Percentiles rank a stretch among this genome's conserved stretches.
Evolutionary conservation across 2,113 vertebrate species (phyloP).

Genomic region (Myodes glareolus): DNA sequence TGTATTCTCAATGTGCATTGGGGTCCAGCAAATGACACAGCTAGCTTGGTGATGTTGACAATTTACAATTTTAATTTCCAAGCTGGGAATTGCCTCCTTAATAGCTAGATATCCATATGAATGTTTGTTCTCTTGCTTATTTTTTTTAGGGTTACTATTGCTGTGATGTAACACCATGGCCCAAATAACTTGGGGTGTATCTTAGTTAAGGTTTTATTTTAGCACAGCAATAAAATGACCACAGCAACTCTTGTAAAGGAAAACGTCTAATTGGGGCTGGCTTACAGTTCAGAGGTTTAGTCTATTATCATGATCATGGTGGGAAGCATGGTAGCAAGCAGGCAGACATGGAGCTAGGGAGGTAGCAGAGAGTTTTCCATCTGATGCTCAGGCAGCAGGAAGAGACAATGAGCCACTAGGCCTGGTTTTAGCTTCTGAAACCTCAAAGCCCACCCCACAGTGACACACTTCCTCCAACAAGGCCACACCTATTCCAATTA

Average conservation of each 20-base stretch:
- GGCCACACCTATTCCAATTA: neutral
- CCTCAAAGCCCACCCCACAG: neutral
- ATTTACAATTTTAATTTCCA: slow-evolving; percentile 47
- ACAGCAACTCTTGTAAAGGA: neutral
- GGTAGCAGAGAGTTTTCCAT: neutral
- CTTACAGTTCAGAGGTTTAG: neutral
- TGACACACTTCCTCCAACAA: neutral
- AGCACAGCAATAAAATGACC: neutral
- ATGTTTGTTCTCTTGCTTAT: neutral
- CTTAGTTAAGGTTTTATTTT: neutral
- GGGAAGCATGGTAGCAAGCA: neutral
- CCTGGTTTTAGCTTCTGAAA: neutral
- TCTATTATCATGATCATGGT: neutral
- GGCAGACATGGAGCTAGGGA: neutral
- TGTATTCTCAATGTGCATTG: slow-evolving; percentile 30
- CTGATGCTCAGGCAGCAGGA: neutral
- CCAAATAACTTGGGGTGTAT: neutral
- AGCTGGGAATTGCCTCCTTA: neutral
- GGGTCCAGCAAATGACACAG: neutral
- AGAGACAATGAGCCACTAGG: neutral
- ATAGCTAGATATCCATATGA: neutral
- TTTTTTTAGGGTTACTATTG: neutral
- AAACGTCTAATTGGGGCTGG: neutral
- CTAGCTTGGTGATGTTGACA: neutral
- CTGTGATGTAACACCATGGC: neutral